Percentiles rank a stretch among this genome's conserved stretches.
phyloP scores from a whole-genome alignment of 2,888 invertebrate genomes.

The Psylliodes chrysocephalus region DNA sequence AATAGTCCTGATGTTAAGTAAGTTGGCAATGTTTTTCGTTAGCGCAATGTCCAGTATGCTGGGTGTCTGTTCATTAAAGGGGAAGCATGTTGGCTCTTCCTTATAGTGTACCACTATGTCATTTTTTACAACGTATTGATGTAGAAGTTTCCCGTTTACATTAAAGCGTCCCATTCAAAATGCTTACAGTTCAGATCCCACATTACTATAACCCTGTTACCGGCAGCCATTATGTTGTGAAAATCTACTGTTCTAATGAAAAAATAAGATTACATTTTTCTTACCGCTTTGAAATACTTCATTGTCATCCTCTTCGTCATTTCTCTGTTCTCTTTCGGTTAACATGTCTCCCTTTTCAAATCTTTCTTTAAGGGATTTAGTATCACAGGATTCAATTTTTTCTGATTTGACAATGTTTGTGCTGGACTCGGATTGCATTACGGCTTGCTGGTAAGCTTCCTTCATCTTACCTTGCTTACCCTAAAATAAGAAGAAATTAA shows the following conservation, averaged over 20 bases:
- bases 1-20: background rate
- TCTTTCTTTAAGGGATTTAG: slow-evolving; percentile 71
- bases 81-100: background rate
- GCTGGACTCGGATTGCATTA: slow-evolving; percentile 77
- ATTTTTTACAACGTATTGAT: too few species aligned
- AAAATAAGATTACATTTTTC: too few species aligned
- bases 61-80: background rate
- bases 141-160: too few species aligned
- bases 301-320: slow-evolving; percentile 73
- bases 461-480: slow-evolving; percentile 91
- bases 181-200: too few species aligned
- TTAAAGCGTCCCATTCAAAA: too few species aligned
- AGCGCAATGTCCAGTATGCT: background rate
- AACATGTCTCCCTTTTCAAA: slow-evolving; percentile 82
- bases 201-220: too few species aligned
- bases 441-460: slow-evolving; percentile 91
- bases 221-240: too few species aligned
- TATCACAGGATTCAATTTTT: slow-evolving; percentile 68
- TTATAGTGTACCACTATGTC: too few species aligned
- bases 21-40: background rate
- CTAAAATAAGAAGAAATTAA: slow-evolving; percentile 63
- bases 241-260: too few species aligned
- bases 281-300: slow-evolving; percentile 84
- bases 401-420: slow-evolving; percentile 66
- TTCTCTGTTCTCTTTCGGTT: slow-evolving; percentile 68